Evolutionary conservation across 2,797 vertebrate species (phyloP), one percentile per base, ranked within the genome.

Genomic region (Danionella dracula): DNA sequence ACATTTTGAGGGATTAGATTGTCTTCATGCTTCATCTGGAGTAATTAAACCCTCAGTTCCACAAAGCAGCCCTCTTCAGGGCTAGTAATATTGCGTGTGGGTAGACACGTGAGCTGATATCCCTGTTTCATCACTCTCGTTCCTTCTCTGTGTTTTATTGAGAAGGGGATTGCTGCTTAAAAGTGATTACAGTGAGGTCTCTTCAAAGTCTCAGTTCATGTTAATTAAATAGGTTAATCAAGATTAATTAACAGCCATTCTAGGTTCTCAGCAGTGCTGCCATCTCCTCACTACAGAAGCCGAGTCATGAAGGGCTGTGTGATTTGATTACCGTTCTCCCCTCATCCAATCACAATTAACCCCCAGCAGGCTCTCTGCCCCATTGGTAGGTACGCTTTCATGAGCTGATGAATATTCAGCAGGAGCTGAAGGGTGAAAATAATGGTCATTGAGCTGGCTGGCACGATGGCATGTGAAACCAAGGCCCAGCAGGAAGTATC

Each of bases 201-300:
- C 49, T 63, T 75, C 65, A 76, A 76, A 73, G 68, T 68, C 71
- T 68, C 50, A 45, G 67, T 72, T 74, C 65, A 74, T 65, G 69
- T 58, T 78, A 71, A 76, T 81, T 78, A 75, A 71, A 70, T 72
- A 58, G 73, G 66, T 75, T 80, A 80, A 80, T 81, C 76, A 79
- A 70, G 65, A 67, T 73, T 74, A 80, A 81, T 81, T 75, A 81
- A 73, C 69, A 60, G 70, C 62, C 66, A 58, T 78, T 75, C 72
- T 72, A 54, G 63, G 49, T 56, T 61, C 59, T 53, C 66, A 29
- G 62, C 63, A 40, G 66, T 46, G 46, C 12, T 17, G 53, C 74
- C 63, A 53, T 48, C 54, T 64, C 15, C 38, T 34, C 38, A 16
- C 63, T 48, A 63, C 53, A 58, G 58, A 65, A 37, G 46, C 57